These are phyloP conservation scores for Phenacoccus solenopsis DNA, from an alignment of 1,140 invertebrate genomes.

Conservation along the genomic window DNA sequence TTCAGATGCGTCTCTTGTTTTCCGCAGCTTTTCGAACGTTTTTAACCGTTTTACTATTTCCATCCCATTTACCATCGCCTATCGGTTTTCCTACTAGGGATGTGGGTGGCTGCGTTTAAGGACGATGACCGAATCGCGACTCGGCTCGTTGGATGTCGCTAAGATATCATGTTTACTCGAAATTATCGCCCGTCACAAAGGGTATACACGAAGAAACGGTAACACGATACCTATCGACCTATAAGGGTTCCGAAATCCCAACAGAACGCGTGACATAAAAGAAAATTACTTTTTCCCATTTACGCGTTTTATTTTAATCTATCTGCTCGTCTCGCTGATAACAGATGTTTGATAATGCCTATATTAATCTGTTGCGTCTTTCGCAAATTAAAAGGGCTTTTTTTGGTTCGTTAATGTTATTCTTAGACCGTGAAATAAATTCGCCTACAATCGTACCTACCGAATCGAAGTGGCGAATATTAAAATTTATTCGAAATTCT, in stretches of 20 bases:
- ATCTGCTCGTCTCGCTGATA: not conserved
- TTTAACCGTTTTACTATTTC: too few relatives aligned
- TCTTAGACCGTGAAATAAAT: not conserved
- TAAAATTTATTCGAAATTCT: too few relatives aligned
- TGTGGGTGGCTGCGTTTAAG: not conserved
- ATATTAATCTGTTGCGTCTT: not conserved
- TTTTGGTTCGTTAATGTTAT: not conserved
- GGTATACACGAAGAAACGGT: too few relatives aligned
- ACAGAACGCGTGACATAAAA: not conserved
- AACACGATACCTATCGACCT: too few relatives aligned
- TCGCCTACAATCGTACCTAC: too few relatives aligned
- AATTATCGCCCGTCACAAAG: too few relatives aligned
- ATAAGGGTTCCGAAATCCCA: not conserved
- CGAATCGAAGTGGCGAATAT: too few relatives aligned
- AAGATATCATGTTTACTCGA: too few relatives aligned
- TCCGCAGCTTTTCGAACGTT: too few relatives aligned
- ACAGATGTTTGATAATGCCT: not conserved
- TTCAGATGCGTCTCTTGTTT: too few relatives aligned
- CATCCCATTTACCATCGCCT: not conserved
- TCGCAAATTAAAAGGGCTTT: not conserved
- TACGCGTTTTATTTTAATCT: not conserved
- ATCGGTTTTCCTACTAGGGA: not conserved
- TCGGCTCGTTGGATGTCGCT: not conserved
- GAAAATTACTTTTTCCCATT: not conserved
- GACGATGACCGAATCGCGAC: not conserved